Conservation (phyloP, 2,888 invertebrate species). For the Caenorhabditis panamensis region DNA sequence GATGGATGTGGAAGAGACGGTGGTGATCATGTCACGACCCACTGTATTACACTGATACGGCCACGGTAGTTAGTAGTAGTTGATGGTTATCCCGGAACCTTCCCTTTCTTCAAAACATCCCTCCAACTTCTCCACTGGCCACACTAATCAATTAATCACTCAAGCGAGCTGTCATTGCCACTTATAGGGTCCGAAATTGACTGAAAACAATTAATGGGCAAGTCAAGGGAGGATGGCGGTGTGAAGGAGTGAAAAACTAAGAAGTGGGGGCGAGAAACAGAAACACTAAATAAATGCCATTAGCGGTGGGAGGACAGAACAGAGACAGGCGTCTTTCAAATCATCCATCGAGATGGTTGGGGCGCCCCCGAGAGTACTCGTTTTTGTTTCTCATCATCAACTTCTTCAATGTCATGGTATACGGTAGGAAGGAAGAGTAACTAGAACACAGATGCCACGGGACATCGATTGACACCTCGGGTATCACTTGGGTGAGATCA, state of each 20-base stretch:
- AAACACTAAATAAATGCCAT: constrained; percentile 60
- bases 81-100: too few species aligned
- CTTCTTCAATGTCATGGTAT: constrained; percentile 44
- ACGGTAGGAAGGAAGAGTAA: constrained; percentile 19
- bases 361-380: constrained; percentile 49
- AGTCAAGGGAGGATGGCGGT: constrained; percentile 24
- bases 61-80: too few species aligned
- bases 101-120: too few species aligned
- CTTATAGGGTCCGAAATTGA: constrained; percentile 57
- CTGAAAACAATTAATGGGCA: constrained; percentile 59
- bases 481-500: constrained; percentile 1
- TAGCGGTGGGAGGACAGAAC: constrained; percentile 26
- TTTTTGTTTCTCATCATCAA: constrained; percentile 36
- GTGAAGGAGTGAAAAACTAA: constrained; percentile 26
- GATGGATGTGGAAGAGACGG: neutral
- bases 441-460: constrained; percentile 5
- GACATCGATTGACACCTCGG: neutral
- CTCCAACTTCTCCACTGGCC: constrained; percentile 38
- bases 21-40: neutral
- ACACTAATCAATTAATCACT: constrained; percentile 60
- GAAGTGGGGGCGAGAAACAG: constrained; percentile 35
- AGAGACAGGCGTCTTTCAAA: constrained; percentile 48
- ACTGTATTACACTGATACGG: constrained; percentile 17
- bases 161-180: constrained; percentile 57
- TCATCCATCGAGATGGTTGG: constrained; percentile 56